Base-by-base conservation (phyloP, 2,888 invertebrate genomes). In the Altica lythri region DNA sequence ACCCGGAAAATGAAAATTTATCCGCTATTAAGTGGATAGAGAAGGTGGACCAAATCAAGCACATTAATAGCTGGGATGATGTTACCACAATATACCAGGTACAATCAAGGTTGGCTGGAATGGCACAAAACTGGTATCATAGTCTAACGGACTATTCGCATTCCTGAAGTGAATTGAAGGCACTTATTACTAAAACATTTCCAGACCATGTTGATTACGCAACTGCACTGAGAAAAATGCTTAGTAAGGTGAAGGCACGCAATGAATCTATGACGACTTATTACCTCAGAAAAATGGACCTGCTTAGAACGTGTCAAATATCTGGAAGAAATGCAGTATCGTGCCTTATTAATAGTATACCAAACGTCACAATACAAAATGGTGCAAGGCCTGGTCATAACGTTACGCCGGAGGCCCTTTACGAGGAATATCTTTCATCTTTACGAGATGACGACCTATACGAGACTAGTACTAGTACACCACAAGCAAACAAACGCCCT, bases 91-190 rank as follows among this genome's bases (percentile, higher is more conserved):
- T 60, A 9, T 62, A 57, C 19, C 51, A 63, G 16, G 58, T 64
- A 59, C 59, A 61, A 30, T 51, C 57, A 1, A 14, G 60, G 6
- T 40, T 66, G 10, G 14, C 35, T 6, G 65, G 63, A 1, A 55
- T 63, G 53, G 62, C 66, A 2, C 52, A 42, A 46, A 57, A 35
- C 2, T 66, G 65, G 64, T 64, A 62, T 16, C 55, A 63, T 32
- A 57, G 56, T 30, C 46, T 63, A 17, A 13, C 43, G 3, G 18
- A 27, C 4, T 58, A 46, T 17, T 30, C 55, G 10, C 5, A 48
- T 43, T 55, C 62, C 6, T 65, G 64, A 62, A n/a, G 2, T 4
- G 62, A 62, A 18, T 63, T 57, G 61, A 63, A 62, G 30, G 22
- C 6, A 5, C 6, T 62, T 10, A 42, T 64, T 10, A 40, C 12